Evolutionary conservation across 64 coral and sea anemone genomes (phyloP).

Genomic region (Montipora sp.): DNA sequence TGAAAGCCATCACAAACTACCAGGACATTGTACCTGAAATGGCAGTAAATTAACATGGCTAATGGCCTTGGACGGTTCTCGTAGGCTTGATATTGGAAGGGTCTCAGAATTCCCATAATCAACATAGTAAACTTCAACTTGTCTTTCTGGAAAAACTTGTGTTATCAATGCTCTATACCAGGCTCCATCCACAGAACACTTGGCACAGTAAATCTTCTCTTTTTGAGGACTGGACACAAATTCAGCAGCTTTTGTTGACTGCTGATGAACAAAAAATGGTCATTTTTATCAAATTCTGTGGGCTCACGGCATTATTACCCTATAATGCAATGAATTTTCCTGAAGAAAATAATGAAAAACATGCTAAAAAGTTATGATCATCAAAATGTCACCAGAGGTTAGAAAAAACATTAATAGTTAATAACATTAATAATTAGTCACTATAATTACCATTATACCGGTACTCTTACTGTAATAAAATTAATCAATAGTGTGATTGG

Average conservation of each 20-base stretch:
- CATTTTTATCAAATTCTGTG: neutral
- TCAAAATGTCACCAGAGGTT: too few relatives aligned
- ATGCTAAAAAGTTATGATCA: too few relatives aligned
- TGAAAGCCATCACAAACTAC: too few relatives aligned
- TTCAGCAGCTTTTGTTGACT: constrained; percentile 93
- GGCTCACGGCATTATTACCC: neutral
- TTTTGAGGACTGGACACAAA: constrained; percentile 77
- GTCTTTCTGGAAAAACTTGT: constrained; percentile 66
- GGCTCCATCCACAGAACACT: constrained; percentile 66
- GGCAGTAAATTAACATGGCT: constrained; percentile 80
- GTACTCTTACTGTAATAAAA: too few relatives aligned
- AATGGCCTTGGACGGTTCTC: constrained; percentile 86
- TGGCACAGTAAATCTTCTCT: constrained; percentile 88
- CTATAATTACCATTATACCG: too few relatives aligned
- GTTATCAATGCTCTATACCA: constrained; percentile 87
- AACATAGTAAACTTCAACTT: constrained; percentile 85
- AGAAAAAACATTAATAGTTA: too few relatives aligned
- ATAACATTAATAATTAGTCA: too few relatives aligned
- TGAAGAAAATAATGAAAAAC: too few relatives aligned
- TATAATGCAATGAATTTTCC: too few relatives aligned
- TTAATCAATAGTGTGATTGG: too few relatives aligned
- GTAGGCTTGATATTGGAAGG: constrained; percentile 55
- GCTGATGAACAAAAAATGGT: neutral
- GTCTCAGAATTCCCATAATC: constrained; percentile 89
- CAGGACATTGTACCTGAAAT: constrained; percentile 66